phyloP scores from a whole-genome alignment of 2,797 vertebrate species.

The Cossypha caffra region DNA sequence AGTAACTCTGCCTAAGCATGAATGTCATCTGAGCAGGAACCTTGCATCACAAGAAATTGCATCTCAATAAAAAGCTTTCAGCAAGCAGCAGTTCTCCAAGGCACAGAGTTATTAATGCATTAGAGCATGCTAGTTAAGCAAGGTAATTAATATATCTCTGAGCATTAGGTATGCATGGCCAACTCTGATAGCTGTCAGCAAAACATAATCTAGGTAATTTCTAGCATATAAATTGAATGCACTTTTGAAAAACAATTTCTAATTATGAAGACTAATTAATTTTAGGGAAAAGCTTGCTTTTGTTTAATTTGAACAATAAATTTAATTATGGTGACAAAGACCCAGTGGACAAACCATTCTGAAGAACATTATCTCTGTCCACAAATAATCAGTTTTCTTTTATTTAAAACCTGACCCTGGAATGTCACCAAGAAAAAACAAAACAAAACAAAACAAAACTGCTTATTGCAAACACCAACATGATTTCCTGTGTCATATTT shows the following conservation, averaged over 20 bases:
- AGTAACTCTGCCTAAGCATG: neutral
- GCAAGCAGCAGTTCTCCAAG: constrained; percentile 21
- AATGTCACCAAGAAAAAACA: neutral
- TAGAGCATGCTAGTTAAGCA: constrained; percentile 33
- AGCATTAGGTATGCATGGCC: constrained; percentile 62
- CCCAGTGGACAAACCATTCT: constrained; percentile 33
- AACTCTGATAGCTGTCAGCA: constrained; percentile 53
- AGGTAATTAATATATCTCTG: constrained; percentile 70
- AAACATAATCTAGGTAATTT: constrained; percentile 56
- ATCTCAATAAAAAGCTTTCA: constrained; percentile 29
- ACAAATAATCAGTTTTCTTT: constrained; percentile 27
- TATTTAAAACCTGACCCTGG: constrained; percentile 8
- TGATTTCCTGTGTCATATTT: neutral
- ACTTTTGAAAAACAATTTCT: constrained; percentile 52
- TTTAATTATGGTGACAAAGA: constrained; percentile 53
- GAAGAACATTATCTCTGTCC: constrained; percentile 4
- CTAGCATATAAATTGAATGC: constrained; percentile 42
- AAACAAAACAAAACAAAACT: neutral
- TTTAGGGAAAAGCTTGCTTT: constrained; percentile 35
- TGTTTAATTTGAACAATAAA: constrained; percentile 54
- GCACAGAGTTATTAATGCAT: constrained; percentile 47
- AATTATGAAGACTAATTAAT: constrained; percentile 59
- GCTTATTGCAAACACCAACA: neutral
- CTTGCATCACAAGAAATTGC: neutral
- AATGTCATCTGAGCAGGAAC: neutral